These are phyloP conservation scores for Thinocorus orbignyianus DNA, from an alignment of 2,113 vertebrate genomes.

Conservation along the genomic window DNA sequence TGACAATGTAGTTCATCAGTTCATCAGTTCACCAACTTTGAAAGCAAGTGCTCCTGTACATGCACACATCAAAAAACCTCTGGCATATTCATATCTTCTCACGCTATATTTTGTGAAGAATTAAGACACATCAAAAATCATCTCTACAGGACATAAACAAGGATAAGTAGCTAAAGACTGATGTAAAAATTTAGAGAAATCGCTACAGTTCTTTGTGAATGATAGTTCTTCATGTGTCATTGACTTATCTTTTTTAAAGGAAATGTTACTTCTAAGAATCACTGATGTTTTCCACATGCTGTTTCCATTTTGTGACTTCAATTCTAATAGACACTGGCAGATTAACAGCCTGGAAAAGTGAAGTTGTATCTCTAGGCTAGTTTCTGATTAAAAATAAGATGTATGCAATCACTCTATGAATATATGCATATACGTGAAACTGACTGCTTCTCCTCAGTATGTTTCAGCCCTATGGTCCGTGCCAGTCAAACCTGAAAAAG, in stretches of 20 bases:
- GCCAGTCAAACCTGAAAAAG: not conserved
- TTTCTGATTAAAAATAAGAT: not conserved
- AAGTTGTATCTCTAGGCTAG: not conserved
- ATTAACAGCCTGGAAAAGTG: not conserved
- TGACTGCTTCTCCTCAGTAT: not conserved
- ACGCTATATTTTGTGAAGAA: not conserved
- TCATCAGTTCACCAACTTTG: not conserved
- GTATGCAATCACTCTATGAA: not conserved
- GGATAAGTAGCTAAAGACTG: not conserved
- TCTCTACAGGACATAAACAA: not conserved
- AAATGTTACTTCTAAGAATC: not conserved
- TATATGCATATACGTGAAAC: not conserved
- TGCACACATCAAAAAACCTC: not conserved
- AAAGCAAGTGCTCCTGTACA: not conserved
- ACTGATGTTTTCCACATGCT: not conserved
- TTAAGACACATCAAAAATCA: not conserved
- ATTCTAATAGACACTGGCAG: not conserved
- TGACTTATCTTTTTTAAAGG: not conserved
- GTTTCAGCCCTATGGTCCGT: not conserved
- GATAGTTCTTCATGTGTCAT: not conserved
- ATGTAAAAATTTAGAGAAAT: not conserved
- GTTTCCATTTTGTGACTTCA: not conserved
- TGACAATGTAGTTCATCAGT: not conserved
- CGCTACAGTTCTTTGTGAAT: not conserved
- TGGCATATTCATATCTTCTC: not conserved